Base-by-base conservation (phyloP, 2,888 invertebrate species). In the Apotomis betuletana region DNA sequence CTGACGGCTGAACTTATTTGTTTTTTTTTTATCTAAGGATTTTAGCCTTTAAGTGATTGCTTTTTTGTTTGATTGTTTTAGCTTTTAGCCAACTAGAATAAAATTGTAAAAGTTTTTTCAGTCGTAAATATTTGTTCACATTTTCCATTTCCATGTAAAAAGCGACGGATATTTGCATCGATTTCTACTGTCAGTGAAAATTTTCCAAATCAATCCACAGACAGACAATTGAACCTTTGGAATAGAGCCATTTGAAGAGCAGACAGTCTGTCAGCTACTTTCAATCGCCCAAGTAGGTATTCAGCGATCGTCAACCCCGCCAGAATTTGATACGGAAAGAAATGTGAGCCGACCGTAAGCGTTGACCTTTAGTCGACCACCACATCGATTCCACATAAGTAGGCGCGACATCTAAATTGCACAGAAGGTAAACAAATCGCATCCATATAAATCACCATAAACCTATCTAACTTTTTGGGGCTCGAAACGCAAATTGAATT, bases 191-290 rank as follows among this genome's bases (percentile, higher is more conserved):
- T 12, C n/a, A 38, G 36, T 9, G 4, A 5, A 3, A 15, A 27
- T 49, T 27, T 8, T 15, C 4, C 9, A 46, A 15, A 63, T 13
- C 52, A 54, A 54, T 60, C 60, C 46, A 49, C 36, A 36, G 44
- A 12, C 54, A 55, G 51, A 52, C 62, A 8, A 46, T 51, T 13
- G 27, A 64, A 63, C 54, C 44, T 57, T 52, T 46, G 63, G 41
- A 41, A 41, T 41, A 41, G 41, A 41, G 41, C 41, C 6, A 41
- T 41, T 41, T 5, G 41, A 41, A 41, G 27, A 27, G 41, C 62
- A 72, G 62, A 63, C 71, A 57, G 62, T 68, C 52, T 68, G 62
- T 67, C 72, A 68, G 72, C 72, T 68, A 71, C 62, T 70, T 70
- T 55, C 44, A 61, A 67, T 62, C 67, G 51, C 70, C 63, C 13